phyloP scores from a whole-genome alignment of 2,797 vertebrate species.

The Decapterus maruadsi region DNA sequence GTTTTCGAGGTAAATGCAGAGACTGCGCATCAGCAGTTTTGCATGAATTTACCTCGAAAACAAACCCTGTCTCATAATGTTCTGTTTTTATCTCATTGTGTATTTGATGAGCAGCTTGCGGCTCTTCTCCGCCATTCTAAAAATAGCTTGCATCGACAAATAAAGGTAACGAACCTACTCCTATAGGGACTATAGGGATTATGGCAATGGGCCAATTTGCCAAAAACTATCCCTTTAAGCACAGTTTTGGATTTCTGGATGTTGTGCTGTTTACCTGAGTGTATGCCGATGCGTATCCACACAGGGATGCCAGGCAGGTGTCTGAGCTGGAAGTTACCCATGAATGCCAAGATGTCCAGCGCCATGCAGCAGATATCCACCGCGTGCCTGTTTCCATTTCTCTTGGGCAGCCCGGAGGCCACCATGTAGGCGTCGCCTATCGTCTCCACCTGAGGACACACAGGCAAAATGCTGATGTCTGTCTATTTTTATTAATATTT shows the following conservation, averaged over 20 bases:
- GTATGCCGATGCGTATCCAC: slow-evolving; percentile 97
- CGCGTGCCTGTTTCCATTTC: slow-evolving; percentile 94
- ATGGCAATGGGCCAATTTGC: too few relatives aligned
- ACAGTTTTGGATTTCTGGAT: not conserved
- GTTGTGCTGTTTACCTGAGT: slow-evolving; percentile 87
- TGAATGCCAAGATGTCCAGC: slow-evolving; percentile 94
- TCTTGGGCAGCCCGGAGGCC: slow-evolving; percentile 92
- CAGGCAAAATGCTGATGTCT: not conserved
- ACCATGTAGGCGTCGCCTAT: slow-evolving; percentile 99
- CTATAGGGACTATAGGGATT: too few relatives aligned
- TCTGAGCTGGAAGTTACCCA: slow-evolving; percentile 93
- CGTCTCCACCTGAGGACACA: slow-evolving; percentile 91
- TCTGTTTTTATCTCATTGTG: too few relatives aligned
- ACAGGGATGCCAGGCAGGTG: slow-evolving; percentile 94
- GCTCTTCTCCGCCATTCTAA: too few relatives aligned
- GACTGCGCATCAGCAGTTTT: too few relatives aligned
- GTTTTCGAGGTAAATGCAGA: too few relatives aligned
- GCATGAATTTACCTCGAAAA: too few relatives aligned
- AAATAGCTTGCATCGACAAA: too few relatives aligned
- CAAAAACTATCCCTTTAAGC: too few relatives aligned
- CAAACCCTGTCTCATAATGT: too few relatives aligned
- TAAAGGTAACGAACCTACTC: too few relatives aligned
- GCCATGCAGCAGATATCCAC: slow-evolving; percentile 96
- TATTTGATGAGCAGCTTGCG: too few relatives aligned
- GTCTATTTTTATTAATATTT: not conserved